A percentile compares a stretch with the other conserved stretches of the same genome.
Evolutionary conservation across 2,113 vertebrate species (phyloP).

Genomic region (Hemiprocne comata): DNA sequence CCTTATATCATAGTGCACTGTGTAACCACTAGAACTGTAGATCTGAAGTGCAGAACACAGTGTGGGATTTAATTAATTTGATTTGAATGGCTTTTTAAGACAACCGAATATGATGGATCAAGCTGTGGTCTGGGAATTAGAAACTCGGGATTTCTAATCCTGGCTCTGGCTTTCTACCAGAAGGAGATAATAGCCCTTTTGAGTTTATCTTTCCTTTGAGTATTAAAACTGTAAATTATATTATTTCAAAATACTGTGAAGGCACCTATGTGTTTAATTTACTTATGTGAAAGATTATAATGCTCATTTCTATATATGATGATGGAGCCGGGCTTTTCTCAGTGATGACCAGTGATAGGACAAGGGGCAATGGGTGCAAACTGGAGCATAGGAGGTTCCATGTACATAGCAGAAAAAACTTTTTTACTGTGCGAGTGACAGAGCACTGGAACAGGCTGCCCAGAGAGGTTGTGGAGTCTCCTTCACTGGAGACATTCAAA

Average conservation of each 20-base stretch:
- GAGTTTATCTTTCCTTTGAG: not conserved
- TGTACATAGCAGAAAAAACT: no score
- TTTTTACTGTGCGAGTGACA: no score
- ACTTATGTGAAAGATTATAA: fast-evolving
- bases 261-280: fast-evolving
- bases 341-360: no score
- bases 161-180: not conserved
- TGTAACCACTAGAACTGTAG: not conserved
- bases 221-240: not conserved
- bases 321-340: no score
- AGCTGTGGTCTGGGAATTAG: not conserved
- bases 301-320: fast-evolving
- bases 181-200: not conserved
- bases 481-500: no score
- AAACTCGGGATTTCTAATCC: not conserved
- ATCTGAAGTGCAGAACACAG: not conserved
- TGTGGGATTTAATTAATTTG: not conserved
- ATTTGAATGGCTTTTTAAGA: not conserved
- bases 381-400: no score
- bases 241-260: not conserved
- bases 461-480: no score
- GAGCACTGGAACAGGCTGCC: no score
- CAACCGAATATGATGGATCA: not conserved
- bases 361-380: no score
- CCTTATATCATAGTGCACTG: not conserved